A percentile compares a stretch with the other conserved stretches of the same genome.
Conservation (phyloP, 1,140 invertebrate genomes). For the Ceratina calcarata region DNA sequence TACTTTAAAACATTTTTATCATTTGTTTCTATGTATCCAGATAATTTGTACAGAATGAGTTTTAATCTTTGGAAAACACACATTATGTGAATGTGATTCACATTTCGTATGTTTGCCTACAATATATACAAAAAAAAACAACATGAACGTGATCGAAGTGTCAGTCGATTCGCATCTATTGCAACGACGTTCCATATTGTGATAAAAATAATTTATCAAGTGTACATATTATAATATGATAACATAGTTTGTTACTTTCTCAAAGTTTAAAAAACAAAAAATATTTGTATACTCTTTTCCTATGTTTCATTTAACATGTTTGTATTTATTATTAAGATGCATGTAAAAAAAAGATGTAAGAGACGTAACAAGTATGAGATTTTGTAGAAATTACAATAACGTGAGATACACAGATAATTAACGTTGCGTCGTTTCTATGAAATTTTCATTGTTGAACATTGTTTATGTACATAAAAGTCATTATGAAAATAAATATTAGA, state of each 20-base stretch:
- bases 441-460: constrained; percentile 41
- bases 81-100: constrained; percentile 32
- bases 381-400: constrained; percentile 32
- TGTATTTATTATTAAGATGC: constrained; percentile 44
- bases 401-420: background rate
- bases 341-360: constrained; percentile 34
- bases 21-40: constrained; percentile 37
- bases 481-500: constrained; percentile 46
- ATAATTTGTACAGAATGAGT: constrained; percentile 51
- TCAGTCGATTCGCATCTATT: constrained; percentile 6
- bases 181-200: constrained; percentile 43
- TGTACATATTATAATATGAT: constrained; percentile 42
- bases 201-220: constrained; percentile 49
- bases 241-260: constrained; percentile 36
- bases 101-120: constrained; percentile 39
- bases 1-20: constrained; percentile 81
- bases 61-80: constrained; percentile 34
- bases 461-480: constrained; percentile 51
- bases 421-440: constrained; percentile 38
- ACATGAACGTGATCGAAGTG: constrained; percentile 1
- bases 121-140: constrained; percentile 31
- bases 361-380: constrained; percentile 48
- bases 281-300: constrained; percentile 39
- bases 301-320: constrained; percentile 44
- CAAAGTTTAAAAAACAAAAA: constrained; percentile 26